Evolutionary conservation across 2,113 vertebrate genomes (phyloP), one percentile per base, ranked within the genome.

Genomic region (Zapornia atra): DNA sequence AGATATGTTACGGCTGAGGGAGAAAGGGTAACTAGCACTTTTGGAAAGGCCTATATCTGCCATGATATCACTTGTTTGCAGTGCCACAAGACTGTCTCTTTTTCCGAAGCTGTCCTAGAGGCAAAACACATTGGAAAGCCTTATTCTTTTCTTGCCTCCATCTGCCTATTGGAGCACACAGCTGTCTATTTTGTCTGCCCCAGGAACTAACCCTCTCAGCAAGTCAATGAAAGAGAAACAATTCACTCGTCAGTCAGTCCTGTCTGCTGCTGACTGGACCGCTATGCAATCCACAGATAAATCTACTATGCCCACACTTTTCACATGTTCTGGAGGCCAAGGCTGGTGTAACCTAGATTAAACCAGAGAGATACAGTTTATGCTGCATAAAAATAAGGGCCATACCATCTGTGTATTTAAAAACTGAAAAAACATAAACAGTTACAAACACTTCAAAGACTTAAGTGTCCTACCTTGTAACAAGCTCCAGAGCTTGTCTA

Each of bases 391-490:
- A 88, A 91, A 71, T 38, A 50, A 71, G 6, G 19, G 33, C 18
- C 36, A 48, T 75, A 91, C 54, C 59, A 40, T 20, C 42, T 81
- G 24, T 34, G 28, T 89, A 4, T 69, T 76, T 81, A 38, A 84
- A 63, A 82, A 36, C 15, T 61, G 48, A 26, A 85, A 85, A 85
- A 50, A 20, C 9, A 69, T 68, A 60, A 93, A 69, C 70, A 68
- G 34, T 40, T 79, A 46, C 15, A 77, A 88, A 36, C 53, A 82
- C 92, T 90, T 95, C 95, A 92, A 86, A 93, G 82, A 9, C 56
- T 44, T 56, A 28, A 28, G 28, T 65, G 65, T 50, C 69, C 53
- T 81, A 56, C 65, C 94, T 86, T 24, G 6, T 51, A 84, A 75
- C 34, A 68, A 78, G 8, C 44, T 78, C 63, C 57, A 81, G 66